Base-by-base conservation (phyloP, 1,140 invertebrate species). In the Eufriesea mexicana region DNA sequence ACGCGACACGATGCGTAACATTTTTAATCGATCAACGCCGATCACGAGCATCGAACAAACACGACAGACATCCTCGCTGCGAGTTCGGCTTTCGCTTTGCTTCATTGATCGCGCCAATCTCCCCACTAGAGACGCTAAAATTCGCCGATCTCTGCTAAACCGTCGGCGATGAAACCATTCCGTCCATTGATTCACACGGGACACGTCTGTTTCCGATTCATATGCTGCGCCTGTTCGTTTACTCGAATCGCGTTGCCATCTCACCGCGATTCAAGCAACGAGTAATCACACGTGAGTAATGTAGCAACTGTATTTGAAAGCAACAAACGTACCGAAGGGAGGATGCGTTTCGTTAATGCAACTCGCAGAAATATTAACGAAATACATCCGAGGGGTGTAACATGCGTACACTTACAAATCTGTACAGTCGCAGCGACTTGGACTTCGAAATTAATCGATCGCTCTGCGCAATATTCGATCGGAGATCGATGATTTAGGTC, bases 31-130 rank as follows among this genome's bases (percentile, higher is more conserved):
- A 67, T 10, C 62, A 5, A 20, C 18, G 25, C 10, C 7, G 14
- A 61, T 23, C 71, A 42, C 47, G 9, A 14, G 18, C 23, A 62
- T 47, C 67, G n/a, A 68, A 57, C 51, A n/a, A 75, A 74, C n/a
- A 57, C 49, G 6, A 54, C n/a, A 23, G n/a, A 75, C 25, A 76
- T 47, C 49, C 42, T 47, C 28, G 51, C 62, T 73, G 49, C 72
- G 51, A 57, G 61, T 55, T 49, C 49, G 2, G 71, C 71, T 59
- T 51, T 14, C 73, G 79, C 73, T 76, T 82, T n/a, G 79, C 73
- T 82, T 76, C 20, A 49, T 47, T 54, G 25, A 62, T 20, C 47
- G 25, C 23, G 59, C 47, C 12, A 61, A 23, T 25, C 25, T 45
- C 2, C n/a, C 23, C 9, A 10, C 16, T 16, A 54, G 20, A 8